A percentile compares a stretch with the other conserved stretches of the same genome.
These are phyloP conservation scores for Penaeus indicus DNA, from an alignment of 1,140 invertebrate genomes.

Conservation along the genomic window DNA sequence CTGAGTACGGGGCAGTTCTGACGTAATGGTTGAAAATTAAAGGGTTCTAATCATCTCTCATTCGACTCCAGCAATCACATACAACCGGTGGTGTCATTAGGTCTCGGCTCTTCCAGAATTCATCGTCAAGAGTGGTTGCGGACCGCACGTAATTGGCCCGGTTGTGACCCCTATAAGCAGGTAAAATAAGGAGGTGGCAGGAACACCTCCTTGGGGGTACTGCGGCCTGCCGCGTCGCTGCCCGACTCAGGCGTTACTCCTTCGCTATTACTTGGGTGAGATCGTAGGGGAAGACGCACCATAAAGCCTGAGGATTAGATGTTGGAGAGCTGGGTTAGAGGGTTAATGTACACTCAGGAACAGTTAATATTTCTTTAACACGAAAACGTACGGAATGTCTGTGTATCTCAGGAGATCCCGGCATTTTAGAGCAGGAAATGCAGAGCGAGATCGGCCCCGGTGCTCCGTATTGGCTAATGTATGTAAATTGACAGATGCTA, in stretches of 20 bases:
- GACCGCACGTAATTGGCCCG: neutral
- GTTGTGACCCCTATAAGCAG: neutral
- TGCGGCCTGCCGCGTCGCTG: neutral
- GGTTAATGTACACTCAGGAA: constrained; percentile 52
- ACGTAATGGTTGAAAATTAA: constrained; percentile 65
- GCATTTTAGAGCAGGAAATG: neutral
- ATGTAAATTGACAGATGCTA: constrained; percentile 11
- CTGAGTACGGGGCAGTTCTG: constrained; percentile 47
- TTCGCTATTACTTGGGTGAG: constrained; percentile 50
- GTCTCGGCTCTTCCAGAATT: constrained; percentile 43
- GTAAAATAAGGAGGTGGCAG: neutral
- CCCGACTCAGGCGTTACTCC: constrained; percentile 30
- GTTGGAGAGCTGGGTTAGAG: constrained; percentile 44
- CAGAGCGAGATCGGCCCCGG: neutral
- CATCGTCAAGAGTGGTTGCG: constrained; percentile 38
- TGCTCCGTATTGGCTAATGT: neutral
- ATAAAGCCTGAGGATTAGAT: constrained; percentile 50
- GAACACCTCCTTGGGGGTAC: neutral
- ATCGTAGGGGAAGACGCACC: constrained; percentile 51
- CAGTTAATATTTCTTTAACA: constrained; percentile 56
- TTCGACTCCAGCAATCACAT: constrained; percentile 64
- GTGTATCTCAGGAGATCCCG: neutral
- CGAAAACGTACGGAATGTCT: constrained; percentile 17
- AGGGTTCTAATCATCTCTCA: constrained; percentile 65
- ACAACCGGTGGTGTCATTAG: constrained; percentile 64